Conservation (phyloP, 2,888 invertebrate species). For the Tribolium freemani region DNA sequence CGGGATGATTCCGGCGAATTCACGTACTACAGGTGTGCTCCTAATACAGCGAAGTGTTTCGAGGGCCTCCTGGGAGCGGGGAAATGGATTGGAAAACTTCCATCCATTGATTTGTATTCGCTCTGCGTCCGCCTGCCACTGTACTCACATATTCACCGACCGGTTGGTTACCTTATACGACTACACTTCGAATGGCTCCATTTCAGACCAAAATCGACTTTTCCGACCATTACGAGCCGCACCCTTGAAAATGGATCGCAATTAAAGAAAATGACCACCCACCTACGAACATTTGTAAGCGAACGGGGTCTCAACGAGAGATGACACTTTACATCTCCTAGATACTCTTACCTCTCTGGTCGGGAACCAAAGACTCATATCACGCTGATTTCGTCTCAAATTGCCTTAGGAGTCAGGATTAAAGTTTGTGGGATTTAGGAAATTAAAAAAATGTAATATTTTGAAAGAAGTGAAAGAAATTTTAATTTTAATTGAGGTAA, state of each 20-base stretch:
- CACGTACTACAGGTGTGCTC: conserved; percentile 62
- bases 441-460: too few species aligned
- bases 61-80: conserved; percentile 53
- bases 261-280: conserved; percentile 38
- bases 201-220: conserved; percentile 38
- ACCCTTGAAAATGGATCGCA: conserved; percentile 29
- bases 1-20: conserved; percentile 33
- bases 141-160: conserved; percentile 63
- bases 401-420: too few species aligned
- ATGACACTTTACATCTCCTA: conserved; percentile 27
- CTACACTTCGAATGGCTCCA: conserved; percentile 42
- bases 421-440: too few species aligned
- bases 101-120: conserved; percentile 69
- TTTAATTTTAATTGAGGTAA: too few species aligned
- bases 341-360: background rate
- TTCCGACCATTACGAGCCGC: conserved; percentile 36
- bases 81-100: conserved; percentile 69
- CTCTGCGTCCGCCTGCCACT: conserved; percentile 58
- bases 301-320: background rate
- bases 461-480: too few species aligned
- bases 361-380: background rate
- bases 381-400: too few species aligned
- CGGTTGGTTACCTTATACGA: conserved; percentile 56
- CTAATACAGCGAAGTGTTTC: conserved; percentile 62
- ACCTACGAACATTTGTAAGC: conserved; percentile 11